Conservation (phyloP, 1,140 invertebrate species). For the Forficula auricularia region DNA sequence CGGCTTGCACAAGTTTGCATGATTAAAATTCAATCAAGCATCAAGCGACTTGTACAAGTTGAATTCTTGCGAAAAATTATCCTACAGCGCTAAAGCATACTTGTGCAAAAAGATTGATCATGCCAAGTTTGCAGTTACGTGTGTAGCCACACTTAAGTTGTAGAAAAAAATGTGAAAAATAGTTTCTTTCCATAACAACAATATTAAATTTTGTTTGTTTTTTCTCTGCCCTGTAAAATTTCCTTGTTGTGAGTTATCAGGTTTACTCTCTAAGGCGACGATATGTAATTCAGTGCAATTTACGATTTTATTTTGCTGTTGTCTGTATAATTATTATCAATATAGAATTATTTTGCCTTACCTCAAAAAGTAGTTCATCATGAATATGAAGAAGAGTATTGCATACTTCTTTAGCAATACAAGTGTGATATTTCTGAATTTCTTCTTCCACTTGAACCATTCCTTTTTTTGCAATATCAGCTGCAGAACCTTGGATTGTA, state of each 20-base stretch:
- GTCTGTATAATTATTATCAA: background rate
- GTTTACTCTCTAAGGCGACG: no score
- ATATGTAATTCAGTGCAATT: background rate
- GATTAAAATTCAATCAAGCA: no score
- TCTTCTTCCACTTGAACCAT: conserved; percentile 59
- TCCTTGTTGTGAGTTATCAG: background rate
- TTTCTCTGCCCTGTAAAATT: background rate
- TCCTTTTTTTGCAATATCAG: conserved; percentile 82
- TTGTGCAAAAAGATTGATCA: no score
- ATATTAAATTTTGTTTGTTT: background rate
- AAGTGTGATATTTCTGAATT: conserved; percentile 22
- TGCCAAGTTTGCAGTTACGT: no score
- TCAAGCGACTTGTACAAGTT: no score
- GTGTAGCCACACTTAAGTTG: no score
- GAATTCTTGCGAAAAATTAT: no score
- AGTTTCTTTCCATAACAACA: background rate
- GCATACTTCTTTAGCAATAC: conserved; percentile 8
- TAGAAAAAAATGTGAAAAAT: background rate
- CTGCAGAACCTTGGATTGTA: conserved; percentile 86
- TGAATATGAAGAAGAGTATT: conserved; percentile 66
- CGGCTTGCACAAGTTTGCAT: no score
- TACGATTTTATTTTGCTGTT: background rate
- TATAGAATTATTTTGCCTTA: conserved; percentile 23
- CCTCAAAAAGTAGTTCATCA: conserved; percentile 92
- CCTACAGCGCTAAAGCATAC: no score